Conservation (phyloP, 1,140 invertebrate genomes). For the Scylla paramamosain region DNA sequence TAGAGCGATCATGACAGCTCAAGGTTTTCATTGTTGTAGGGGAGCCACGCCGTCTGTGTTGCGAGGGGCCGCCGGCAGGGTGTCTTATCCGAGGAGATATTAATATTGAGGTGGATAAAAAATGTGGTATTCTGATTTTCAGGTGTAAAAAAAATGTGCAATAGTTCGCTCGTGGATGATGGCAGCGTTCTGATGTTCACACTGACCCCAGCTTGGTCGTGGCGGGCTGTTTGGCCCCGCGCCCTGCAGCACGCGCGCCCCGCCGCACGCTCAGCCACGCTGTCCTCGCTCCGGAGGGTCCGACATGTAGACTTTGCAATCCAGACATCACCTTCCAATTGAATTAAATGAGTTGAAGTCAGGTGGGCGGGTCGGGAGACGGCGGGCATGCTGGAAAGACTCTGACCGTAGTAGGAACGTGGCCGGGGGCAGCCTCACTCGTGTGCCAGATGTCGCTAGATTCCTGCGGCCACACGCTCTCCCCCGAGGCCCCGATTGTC, state of each 20-base stretch:
- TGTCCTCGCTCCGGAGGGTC: background rate
- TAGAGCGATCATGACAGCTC: slow-evolving; percentile 49
- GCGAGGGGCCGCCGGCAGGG: background rate
- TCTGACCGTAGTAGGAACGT: slow-evolving; percentile 63
- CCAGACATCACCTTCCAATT: background rate
- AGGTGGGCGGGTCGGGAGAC: slow-evolving; percentile 41
- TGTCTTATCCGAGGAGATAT: slow-evolving; percentile 47
- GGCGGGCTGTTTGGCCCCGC: background rate
- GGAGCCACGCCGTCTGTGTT: background rate
- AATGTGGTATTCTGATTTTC: slow-evolving; percentile 70
- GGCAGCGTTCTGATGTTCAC: slow-evolving; percentile 37
- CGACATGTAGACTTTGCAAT: background rate
- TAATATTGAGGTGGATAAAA: slow-evolving; percentile 58
- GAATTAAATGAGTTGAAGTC: slow-evolving; percentile 21
- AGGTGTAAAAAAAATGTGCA: slow-evolving; percentile 70
- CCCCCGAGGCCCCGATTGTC: slow-evolving; percentile 50
- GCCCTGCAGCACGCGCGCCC: background rate
- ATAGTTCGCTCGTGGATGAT: slow-evolving; percentile 69
- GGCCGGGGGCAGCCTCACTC: slow-evolving; percentile 52
- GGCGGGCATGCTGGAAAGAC: slow-evolving; percentile 54
- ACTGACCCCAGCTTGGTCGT: slow-evolving; percentile 29
- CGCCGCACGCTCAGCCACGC: background rate
- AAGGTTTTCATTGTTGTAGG: slow-evolving; percentile 13
- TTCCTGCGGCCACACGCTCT: slow-evolving; percentile 62
- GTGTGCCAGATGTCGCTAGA: slow-evolving; percentile 73